Evolutionary conservation across 1,140 invertebrate genomes (phyloP).

Genomic region (Aphelinus atriplicis): DNA sequence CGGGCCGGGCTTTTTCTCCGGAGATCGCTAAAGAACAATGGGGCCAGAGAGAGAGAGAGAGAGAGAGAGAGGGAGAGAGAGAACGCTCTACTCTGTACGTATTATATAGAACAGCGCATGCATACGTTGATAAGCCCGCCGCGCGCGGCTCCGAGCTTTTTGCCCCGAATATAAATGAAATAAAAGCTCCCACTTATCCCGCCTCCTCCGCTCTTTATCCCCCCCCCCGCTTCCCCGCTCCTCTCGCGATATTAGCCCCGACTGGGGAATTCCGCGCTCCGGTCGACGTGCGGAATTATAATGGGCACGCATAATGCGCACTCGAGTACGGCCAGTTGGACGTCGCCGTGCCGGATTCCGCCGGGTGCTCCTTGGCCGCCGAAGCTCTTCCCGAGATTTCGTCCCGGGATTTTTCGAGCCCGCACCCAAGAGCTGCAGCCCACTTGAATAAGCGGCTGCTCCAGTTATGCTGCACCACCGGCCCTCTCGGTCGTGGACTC

Average conservation of each 20-base stretch:
- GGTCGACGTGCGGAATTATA: constrained; percentile 29
- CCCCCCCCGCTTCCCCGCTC: not conserved
- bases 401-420: constrained; percentile 18
- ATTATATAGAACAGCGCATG: constrained; percentile 10
- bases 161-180: constrained; percentile 58
- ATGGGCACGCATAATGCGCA: constrained; percentile 10
- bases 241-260: constrained; percentile 17
- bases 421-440: constrained; percentile 41
- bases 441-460: constrained; percentile 41
- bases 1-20: constrained; percentile 21
- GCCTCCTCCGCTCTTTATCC: constrained; percentile 9
- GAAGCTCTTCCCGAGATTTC: not conserved
- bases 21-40: constrained; percentile 41
- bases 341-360: too few species aligned
- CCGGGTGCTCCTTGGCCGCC: too few species aligned
- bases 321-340: constrained; percentile 13
- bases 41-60: too few species aligned
- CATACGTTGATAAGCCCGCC: not conserved
- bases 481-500: too few species aligned
- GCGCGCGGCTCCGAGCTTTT: constrained; percentile 44
- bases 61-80: not conserved
- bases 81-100: not conserved
- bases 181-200: constrained; percentile 54
- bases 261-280: constrained; percentile 2
- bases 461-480: too few species aligned